These are phyloP conservation scores for Malthinus seriepunctatus DNA, from an alignment of 2,888 invertebrate species.

Conservation along the genomic window DNA sequence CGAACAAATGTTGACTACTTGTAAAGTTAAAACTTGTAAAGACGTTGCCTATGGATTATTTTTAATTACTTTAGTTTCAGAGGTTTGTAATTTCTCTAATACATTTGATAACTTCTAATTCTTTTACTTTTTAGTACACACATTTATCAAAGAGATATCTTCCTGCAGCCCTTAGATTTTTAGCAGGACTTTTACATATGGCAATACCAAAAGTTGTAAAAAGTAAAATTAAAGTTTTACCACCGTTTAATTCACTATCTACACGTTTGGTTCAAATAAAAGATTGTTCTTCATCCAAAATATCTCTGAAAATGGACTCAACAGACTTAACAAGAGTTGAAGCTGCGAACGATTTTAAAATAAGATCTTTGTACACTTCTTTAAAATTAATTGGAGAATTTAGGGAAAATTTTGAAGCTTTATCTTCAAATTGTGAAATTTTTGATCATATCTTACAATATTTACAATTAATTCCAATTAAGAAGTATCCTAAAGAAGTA, in stretches of 20 bases:
- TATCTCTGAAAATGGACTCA: constrained; percentile 56
- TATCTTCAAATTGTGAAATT: constrained; percentile 49
- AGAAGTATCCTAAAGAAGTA: constrained; percentile 66
- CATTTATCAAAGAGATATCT: constrained; percentile 77
- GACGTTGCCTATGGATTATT: constrained; percentile 81
- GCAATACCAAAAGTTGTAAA: constrained; percentile 66
- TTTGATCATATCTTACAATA: constrained; percentile 62
- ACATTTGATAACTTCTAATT: neutral
- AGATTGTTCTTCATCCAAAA: constrained; percentile 52
- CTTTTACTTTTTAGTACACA: constrained; percentile 64
- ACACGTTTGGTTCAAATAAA: constrained; percentile 58
- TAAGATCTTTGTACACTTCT: constrained; percentile 61
- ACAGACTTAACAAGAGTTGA: constrained; percentile 60
- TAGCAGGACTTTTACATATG: constrained; percentile 75
- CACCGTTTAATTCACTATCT: constrained; percentile 66
- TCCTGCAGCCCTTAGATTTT: constrained; percentile 79
- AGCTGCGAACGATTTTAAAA: constrained; percentile 67
- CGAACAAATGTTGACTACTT: constrained; percentile 72
- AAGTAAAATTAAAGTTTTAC: constrained; percentile 65
- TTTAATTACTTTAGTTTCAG: constrained; percentile 70
- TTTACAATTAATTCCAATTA: constrained; percentile 60
- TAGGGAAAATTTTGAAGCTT: constrained; percentile 56
- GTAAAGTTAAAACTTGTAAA: constrained; percentile 64
- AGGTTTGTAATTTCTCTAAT: constrained; percentile 57
- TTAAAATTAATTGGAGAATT: constrained; percentile 64